phyloP scores from a whole-genome alignment of 2,888 invertebrate species.

The Lycaena phlaeas region DNA sequence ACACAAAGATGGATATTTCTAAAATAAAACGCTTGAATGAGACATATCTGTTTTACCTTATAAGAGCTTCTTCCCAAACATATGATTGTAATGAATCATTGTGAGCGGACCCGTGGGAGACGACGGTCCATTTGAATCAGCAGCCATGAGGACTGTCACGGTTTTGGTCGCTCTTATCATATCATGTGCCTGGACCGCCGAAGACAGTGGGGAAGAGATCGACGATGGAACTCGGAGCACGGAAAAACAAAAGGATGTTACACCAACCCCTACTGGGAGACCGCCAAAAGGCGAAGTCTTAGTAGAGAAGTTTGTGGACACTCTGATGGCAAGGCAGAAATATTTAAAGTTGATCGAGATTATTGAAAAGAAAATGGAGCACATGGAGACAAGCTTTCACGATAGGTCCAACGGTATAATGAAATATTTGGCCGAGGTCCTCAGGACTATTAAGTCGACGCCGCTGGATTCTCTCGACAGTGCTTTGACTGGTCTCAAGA shows the following conservation, averaged over 20 bases:
- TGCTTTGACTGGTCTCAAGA: constrained; percentile 28
- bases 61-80: not conserved
- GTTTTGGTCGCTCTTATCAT: constrained; percentile 7
- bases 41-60: not conserved
- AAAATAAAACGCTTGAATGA: not conserved
- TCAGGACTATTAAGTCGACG: constrained; percentile 30
- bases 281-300: constrained; percentile 32
- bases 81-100: not conserved
- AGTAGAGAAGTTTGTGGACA: constrained; percentile 53
- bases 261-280: constrained; percentile 23
- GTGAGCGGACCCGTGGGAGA: no score
- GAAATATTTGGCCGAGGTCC: constrained; percentile 44
- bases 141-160: not conserved
- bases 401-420: constrained; percentile 43
- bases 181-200: constrained; percentile 8
- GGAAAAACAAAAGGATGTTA: constrained; percentile 9
- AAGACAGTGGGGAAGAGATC: constrained; percentile 3
- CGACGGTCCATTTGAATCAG: not conserved
- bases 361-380: constrained; percentile 41
- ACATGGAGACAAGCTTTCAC: constrained; percentile 41
- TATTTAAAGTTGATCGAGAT: constrained; percentile 49
- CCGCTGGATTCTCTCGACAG: constrained; percentile 28
- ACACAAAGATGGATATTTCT: not conserved
- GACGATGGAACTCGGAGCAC: constrained; percentile 11
- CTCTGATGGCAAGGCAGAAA: constrained; percentile 45